A percentile compares a stretch with the other conserved stretches of the same genome.
Conservation (phyloP, 2,797 vertebrate genomes). For the Lates japonicus region DNA sequence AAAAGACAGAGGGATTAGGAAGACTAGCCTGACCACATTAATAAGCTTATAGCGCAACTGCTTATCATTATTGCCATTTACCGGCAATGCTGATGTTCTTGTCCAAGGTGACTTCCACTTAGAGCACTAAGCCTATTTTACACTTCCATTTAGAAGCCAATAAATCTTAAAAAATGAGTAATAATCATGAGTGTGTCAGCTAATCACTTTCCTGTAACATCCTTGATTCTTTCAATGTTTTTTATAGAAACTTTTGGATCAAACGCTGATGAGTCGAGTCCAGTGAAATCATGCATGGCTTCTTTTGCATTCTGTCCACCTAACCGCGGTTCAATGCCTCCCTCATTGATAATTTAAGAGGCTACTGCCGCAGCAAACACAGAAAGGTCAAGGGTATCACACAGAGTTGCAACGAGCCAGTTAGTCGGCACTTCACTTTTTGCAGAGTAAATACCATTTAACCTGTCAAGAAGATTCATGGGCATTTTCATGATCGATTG, state of each 20-base stretch:
- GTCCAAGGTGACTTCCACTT: conserved; percentile 81
- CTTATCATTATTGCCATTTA: conserved; percentile 77
- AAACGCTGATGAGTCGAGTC: conserved; percentile 6
- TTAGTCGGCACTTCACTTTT: conserved; percentile 81
- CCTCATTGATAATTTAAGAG: conserved; percentile 75
- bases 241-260: conserved; percentile 36
- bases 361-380: conserved; percentile 62
- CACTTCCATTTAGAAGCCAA: conserved; percentile 66
- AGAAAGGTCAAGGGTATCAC: conserved; percentile 81
- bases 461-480: conserved; percentile 86
- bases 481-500: conserved; percentile 84
- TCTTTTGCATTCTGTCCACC: conserved; percentile 63
- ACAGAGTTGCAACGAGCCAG: conserved; percentile 75
- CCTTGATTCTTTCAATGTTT: conserved; percentile 38
- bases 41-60: conserved; percentile 71
- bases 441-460: conserved; percentile 86
- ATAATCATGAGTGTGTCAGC: conserved; percentile 50
- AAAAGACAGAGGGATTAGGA: conserved; percentile 73
- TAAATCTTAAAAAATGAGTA: conserved; percentile 66
- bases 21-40: conserved; percentile 66
- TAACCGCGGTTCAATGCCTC: conserved; percentile 54
- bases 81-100: conserved; percentile 59
- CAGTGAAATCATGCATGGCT: conserved; percentile 13
- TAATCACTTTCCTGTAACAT: conserved; percentile 57
- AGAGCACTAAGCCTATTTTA: conserved; percentile 65